These are phyloP conservation scores for Gadus macrocephalus DNA, from an alignment of 2,113 vertebrate species.

Conservation along the genomic window DNA sequence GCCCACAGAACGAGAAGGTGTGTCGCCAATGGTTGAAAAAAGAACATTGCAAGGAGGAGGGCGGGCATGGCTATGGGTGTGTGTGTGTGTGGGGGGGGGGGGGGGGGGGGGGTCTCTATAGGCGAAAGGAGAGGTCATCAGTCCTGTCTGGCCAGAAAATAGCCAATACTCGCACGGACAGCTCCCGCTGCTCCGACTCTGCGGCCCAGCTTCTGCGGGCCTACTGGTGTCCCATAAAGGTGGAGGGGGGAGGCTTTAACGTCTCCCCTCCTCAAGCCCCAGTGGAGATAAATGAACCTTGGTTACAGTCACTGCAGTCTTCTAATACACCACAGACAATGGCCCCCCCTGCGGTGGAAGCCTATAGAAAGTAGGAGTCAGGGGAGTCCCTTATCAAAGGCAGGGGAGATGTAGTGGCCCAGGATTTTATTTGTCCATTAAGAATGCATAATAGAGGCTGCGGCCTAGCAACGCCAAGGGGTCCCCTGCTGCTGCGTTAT, in stretches of 20 bases:
- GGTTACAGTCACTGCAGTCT: constrained; percentile 83
- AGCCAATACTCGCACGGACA: constrained; percentile 75
- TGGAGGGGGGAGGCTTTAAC: constrained; percentile 59
- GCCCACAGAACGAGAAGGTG: constrained; percentile 55
- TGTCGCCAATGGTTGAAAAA: constrained; percentile 23
- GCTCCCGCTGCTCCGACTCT: constrained; percentile 86
- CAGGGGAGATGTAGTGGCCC: constrained; percentile 77
- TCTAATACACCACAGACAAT: constrained; percentile 90
- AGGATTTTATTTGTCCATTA: constrained; percentile 98
- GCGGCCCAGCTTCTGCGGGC: constrained; percentile 56
- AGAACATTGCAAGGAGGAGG: neutral
- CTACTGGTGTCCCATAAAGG: constrained; percentile 68
- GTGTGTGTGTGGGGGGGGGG: too few relatives aligned
- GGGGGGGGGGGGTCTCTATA: constrained; percentile 34
- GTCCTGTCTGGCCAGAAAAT: constrained; percentile 80
- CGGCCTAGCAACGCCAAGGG: constrained; percentile 87
- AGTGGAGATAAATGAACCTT: constrained; percentile 87
- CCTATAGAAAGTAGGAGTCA: constrained; percentile 78
- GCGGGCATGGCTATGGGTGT: too few relatives aligned
- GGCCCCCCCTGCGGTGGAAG: constrained; percentile 74
- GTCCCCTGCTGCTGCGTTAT: constrained; percentile 85
- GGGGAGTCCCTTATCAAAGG: constrained; percentile 84
- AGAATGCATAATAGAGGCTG: constrained; percentile 89
- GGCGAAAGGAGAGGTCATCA: constrained; percentile 75
- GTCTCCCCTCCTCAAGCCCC: constrained; percentile 72